Percentiles rank a stretch among this genome's conserved stretches.
Evolutionary conservation across 2,113 vertebrate genomes (phyloP).

Genomic region (Balaenoptera acutorostrata): DNA sequence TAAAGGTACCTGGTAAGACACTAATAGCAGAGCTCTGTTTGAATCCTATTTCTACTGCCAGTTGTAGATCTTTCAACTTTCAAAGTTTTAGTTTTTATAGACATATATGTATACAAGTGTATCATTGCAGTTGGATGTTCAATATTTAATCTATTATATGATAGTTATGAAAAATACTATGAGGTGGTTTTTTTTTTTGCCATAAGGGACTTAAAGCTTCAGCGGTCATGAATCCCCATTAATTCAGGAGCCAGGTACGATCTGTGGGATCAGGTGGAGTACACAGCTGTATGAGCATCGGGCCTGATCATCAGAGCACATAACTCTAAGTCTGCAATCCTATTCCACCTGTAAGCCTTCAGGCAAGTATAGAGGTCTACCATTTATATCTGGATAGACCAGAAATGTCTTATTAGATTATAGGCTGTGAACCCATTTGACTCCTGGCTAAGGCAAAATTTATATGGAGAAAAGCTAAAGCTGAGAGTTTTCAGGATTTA

Average conservation of each 20-base stretch:
- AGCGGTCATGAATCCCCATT: neutral
- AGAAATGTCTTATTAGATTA: neutral
- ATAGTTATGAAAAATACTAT: neutral
- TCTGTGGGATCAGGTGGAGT: neutral
- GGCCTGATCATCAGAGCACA: fast-evolving
- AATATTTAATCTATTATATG: neutral
- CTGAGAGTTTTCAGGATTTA: neutral
- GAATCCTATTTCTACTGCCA: neutral
- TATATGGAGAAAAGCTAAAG: neutral
- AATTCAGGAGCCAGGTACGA: neutral
- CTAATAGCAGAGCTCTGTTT: neutral
- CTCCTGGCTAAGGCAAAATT: neutral
- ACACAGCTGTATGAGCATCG: neutral
- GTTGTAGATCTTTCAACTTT: neutral
- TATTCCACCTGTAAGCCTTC: neutral
- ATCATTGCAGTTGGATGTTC: neutral
- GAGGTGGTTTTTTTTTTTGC: neutral
- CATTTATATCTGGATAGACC: neutral
- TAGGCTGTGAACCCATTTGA: neutral
- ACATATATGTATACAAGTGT: neutral
- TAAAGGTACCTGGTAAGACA: neutral
- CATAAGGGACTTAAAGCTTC: neutral
- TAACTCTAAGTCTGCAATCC: neutral
- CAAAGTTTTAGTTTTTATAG: neutral
- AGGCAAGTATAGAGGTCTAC: neutral